Conservation (phyloP, 2,797 vertebrate species). For the Crypturellus tataupa region DNA sequence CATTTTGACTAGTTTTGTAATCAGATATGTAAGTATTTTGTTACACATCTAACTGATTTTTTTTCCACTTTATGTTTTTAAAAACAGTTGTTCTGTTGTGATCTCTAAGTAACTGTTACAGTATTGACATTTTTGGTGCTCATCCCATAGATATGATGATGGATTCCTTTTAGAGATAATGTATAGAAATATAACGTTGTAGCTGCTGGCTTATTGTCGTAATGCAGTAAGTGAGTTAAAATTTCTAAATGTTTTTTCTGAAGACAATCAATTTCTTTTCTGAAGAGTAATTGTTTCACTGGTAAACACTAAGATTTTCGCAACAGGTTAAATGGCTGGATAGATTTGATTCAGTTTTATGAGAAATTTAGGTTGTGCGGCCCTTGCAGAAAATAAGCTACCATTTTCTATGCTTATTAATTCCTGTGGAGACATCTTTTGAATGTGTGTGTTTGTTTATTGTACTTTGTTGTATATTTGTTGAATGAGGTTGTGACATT, state of each 20-base stretch:
- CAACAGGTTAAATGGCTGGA: constrained; percentile 52
- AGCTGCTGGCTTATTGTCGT: constrained; percentile 45
- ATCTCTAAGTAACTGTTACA: constrained; percentile 13
- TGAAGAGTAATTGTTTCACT: constrained; percentile 49
- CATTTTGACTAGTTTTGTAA: background rate
- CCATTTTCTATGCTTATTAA: background rate
- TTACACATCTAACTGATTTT: too few species aligned
- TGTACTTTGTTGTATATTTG: background rate
- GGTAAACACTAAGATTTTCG: constrained; percentile 58
- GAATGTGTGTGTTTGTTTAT: too few species aligned
- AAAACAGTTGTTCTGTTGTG: constrained; percentile 15
- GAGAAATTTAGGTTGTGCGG: constrained; percentile 32
- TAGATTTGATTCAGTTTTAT: constrained; percentile 52
- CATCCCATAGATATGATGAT: background rate
- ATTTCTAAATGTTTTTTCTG: constrained; percentile 70
- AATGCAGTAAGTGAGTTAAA: constrained; percentile 57
- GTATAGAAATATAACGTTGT: constrained; percentile 54
- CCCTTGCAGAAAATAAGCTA: background rate
- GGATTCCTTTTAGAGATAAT: constrained; percentile 38
- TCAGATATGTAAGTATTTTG: background rate
- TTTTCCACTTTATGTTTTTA: constrained; percentile 22
- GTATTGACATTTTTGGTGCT: background rate
- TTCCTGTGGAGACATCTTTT: background rate
- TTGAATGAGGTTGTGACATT: background rate
- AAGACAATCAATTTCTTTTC: background rate